Percentiles rank a stretch among this genome's conserved stretches.
phyloP scores from a whole-genome alignment of 2,113 vertebrate genomes.

The Coregonus clupeaformis region DNA sequence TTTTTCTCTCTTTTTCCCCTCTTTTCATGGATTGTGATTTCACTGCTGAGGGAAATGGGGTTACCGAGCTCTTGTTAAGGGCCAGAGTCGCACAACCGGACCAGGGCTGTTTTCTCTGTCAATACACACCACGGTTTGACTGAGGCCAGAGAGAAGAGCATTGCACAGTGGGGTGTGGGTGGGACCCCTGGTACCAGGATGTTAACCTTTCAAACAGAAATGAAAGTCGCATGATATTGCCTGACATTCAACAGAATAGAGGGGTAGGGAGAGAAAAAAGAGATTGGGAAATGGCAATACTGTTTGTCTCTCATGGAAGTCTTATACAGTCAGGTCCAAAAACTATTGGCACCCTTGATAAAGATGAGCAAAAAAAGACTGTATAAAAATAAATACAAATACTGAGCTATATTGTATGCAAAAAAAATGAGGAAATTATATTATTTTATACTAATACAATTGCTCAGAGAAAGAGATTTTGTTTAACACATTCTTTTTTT shows the following conservation, averaged over 20 bases:
- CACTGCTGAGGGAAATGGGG: slow-evolving; percentile 30
- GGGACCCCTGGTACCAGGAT: neutral
- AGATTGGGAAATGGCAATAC: neutral
- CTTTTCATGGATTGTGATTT: slow-evolving; percentile 47
- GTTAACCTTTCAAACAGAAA: neutral
- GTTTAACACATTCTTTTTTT: no score
- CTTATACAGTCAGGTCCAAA: neutral
- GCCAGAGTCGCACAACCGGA: slow-evolving; percentile 24
- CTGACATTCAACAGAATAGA: no score
- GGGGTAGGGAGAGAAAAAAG: neutral
- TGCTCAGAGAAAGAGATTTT: no score
- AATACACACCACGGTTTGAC: slow-evolving; percentile 20
- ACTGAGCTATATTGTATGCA: no score
- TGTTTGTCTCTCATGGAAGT: neutral
- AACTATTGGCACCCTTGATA: neutral
- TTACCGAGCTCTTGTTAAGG: slow-evolving; percentile 28
- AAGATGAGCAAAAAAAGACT: no score
- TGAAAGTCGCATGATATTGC: no score
- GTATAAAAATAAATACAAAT: no score
- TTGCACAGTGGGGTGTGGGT: neutral
- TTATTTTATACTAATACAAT: no score
- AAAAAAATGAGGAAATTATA: no score
- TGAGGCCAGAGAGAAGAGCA: neutral
- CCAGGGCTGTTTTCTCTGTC: slow-evolving; percentile 35
- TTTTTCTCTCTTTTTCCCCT: slow-evolving; percentile 5